A percentile compares a stretch with the other conserved stretches of the same genome.
These are phyloP conservation scores for Protaetia brevitarsis DNA, from an alignment of 1,140 invertebrate genomes.

Conservation along the genomic window DNA sequence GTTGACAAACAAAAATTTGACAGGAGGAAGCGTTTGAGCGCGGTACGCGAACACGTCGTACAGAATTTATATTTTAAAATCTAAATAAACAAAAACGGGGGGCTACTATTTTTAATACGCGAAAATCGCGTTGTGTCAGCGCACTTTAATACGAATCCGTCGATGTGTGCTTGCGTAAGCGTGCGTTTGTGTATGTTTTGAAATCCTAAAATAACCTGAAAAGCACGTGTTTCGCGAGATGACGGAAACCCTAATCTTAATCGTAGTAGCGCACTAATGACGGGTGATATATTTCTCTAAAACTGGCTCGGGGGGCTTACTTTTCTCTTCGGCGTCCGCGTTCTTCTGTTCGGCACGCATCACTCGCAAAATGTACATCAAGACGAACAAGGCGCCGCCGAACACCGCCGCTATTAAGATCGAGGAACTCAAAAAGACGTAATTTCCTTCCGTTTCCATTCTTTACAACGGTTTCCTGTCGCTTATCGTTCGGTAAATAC, in stretches of 20 bases:
- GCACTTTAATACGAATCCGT: background rate
- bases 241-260: slow-evolving; percentile 8
- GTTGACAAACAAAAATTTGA: slow-evolving; percentile 27
- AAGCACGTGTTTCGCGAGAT: background rate
- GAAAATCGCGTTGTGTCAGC: no score
- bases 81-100: no score
- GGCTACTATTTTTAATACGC: no score
- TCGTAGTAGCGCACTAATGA: slow-evolving; percentile 15
- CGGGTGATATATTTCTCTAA: no score
- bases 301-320: slow-evolving; percentile 31
- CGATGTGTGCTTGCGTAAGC: background rate
- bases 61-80: background rate
- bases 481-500: no score
- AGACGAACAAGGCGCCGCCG: slow-evolving; percentile 32
- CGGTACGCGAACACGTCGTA: background rate
- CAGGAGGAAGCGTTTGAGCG: background rate
- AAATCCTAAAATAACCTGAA: slow-evolving; percentile 29
- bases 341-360: slow-evolving; percentile 29
- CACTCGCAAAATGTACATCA: slow-evolving; percentile 34
- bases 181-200: background rate
- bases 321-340: slow-evolving; percentile 27
- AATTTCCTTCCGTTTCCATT: slow-evolving; percentile 23
- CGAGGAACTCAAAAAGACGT: slow-evolving; percentile 25
- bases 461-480: no score
- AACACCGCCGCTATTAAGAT: slow-evolving; percentile 28